phyloP scores from a whole-genome alignment of 2,888 invertebrate species.

The Xylota segnis region DNA sequence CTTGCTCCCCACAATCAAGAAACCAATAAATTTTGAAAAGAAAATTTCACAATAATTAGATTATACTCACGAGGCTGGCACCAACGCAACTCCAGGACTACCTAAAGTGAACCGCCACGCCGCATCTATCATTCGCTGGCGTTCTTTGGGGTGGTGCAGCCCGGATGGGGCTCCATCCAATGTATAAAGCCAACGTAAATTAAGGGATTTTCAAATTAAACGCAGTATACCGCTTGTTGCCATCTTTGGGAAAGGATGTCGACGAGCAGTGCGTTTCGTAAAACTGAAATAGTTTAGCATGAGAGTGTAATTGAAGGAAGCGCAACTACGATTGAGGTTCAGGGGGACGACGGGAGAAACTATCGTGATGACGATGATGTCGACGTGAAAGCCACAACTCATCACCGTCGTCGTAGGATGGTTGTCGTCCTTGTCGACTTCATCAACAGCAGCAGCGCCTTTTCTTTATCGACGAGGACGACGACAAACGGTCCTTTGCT shows the following conservation, averaged over 20 bases:
- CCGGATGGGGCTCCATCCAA: neutral
- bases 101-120: too few relatives aligned
- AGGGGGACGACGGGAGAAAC: neutral
- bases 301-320: slow-evolving; percentile 16
- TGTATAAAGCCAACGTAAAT: slow-evolving; percentile 23
- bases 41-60: slow-evolving; percentile 17
- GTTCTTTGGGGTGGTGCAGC: slow-evolving; percentile 22
- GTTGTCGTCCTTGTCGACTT: slow-evolving; percentile 11
- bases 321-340: slow-evolving; percentile 4
- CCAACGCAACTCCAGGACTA: neutral
- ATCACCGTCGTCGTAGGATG: slow-evolving; percentile 5
- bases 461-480: slow-evolving; percentile 8
- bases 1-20: slow-evolving; percentile 4
- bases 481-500: slow-evolving; percentile 5
- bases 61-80: slow-evolving; percentile 1
- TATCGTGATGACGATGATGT: neutral
- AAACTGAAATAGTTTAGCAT: slow-evolving; percentile 16
- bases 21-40: slow-evolving; percentile 9
- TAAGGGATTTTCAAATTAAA: slow-evolving; percentile 31
- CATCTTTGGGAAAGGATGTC: slow-evolving; percentile 11
- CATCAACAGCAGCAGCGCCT: neutral
- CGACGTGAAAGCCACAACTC: slow-evolving; percentile 21
- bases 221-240: slow-evolving; percentile 18
- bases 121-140: neutral
- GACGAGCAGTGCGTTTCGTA: neutral